A percentile compares a stretch with the other conserved stretches of the same genome.
Evolutionary conservation across 2,888 invertebrate genomes (phyloP).

Genomic region (Eilema griseolum): DNA sequence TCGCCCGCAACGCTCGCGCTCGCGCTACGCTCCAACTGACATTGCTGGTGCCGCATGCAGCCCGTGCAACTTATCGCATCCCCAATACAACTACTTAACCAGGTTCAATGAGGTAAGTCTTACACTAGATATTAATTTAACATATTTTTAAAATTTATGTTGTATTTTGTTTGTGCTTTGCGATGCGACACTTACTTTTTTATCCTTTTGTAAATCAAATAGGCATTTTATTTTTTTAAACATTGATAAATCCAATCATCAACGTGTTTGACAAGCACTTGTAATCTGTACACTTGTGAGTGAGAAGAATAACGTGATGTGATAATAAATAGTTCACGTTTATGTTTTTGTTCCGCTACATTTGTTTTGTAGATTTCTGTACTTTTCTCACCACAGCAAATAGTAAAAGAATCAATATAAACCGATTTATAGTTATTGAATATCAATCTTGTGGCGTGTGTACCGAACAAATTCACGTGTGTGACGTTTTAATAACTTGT

Average conservation of each 20-base stretch:
- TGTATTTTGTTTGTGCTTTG: conserved; percentile 52
- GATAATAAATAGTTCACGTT: conserved; percentile 28
- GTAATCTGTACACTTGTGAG: conserved; percentile 23
- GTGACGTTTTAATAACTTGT: conserved; percentile 20
- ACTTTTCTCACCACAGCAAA: background rate
- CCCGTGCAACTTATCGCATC: conserved; percentile 57
- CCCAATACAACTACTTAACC: conserved; percentile 50
- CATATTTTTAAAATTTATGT: conserved; percentile 1
- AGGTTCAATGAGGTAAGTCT: conserved; percentile 72
- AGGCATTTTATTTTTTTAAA: background rate
- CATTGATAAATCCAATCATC: background rate
- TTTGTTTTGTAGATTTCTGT: conserved; percentile 29
- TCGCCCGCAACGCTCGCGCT: conserved; percentile 56
- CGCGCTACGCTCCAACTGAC: conserved; percentile 47
- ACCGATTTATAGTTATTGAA: conserved; percentile 3
- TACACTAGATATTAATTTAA: conserved; percentile 17
- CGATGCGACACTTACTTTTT: conserved; percentile 40
- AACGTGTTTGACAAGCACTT: conserved; percentile 48
- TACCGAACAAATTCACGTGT: conserved; percentile 16
- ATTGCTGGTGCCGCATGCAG: conserved; percentile 54
- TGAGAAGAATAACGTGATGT: conserved; percentile 3
- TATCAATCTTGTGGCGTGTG: conserved; percentile 11
- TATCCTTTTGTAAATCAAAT: conserved; percentile 7
- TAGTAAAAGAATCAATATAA: conserved; percentile 8
- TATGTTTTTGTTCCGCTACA: conserved; percentile 48